A percentile compares a stretch with the other conserved stretches of the same genome.
phyloP scores from a whole-genome alignment of 2,888 invertebrate species.

The Dolichopus griseipennis region DNA sequence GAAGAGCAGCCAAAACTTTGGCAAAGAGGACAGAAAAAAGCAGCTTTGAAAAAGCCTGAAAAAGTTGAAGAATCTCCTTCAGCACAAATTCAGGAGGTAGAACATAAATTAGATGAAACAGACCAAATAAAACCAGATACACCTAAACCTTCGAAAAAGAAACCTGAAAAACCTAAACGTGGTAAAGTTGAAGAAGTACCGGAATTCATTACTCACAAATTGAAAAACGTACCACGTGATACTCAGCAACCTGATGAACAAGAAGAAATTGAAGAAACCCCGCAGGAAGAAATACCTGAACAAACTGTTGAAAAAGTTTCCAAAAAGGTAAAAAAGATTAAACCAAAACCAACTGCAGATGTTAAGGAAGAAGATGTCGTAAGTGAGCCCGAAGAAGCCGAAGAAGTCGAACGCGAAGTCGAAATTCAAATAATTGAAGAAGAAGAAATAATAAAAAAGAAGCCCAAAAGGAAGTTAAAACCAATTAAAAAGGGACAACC shows the following conservation, averaged over 20 bases:
- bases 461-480: conserved; percentile 37
- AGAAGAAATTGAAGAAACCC: conserved; percentile 37
- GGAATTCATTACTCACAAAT: not conserved
- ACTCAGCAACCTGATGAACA: conserved; percentile 38
- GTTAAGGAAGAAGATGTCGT: not conserved
- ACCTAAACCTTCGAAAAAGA: not conserved
- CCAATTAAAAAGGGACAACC: conserved; percentile 35
- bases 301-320: conserved; percentile 25
- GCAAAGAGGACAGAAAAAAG: conserved; percentile 33
- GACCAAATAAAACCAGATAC: conserved; percentile 24
- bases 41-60: conserved; percentile 34
- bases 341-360: not conserved
- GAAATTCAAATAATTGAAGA: conserved; percentile 32
- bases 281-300: conserved; percentile 33
- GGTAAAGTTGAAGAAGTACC: not conserved
- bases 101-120: conserved; percentile 23
- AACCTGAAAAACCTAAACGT: not conserved
- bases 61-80: conserved; percentile 39
- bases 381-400: conserved; percentile 16
- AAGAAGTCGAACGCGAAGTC: conserved; percentile 29
- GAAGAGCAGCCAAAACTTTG: conserved; percentile 31
- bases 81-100: conserved; percentile 30
- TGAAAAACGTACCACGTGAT: conserved; percentile 24
- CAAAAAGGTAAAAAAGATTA: not conserved
- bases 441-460: conserved; percentile 27